Conservation (phyloP, 64 coral and sea anemone species). For the Dendrophyllia cribrosa region DNA sequence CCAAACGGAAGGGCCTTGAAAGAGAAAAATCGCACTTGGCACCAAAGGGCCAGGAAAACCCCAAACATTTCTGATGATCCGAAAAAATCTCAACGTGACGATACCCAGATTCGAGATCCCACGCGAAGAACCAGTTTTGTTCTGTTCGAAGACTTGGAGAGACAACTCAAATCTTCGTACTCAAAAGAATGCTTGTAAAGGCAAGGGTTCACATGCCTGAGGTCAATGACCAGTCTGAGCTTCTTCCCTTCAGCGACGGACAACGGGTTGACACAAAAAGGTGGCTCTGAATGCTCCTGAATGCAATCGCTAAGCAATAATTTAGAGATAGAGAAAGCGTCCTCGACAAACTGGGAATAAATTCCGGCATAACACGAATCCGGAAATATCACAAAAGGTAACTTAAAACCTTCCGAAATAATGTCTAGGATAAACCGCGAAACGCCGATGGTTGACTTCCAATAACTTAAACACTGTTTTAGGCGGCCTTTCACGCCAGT, state of each 20-base stretch:
- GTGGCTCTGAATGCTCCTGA: constrained; percentile 11
- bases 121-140: constrained; percentile 37
- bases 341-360: not conserved
- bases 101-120: constrained; percentile 34
- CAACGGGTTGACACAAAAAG: constrained; percentile 50
- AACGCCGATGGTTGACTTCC: not conserved
- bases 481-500: constrained; percentile 9
- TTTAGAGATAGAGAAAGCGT: not conserved
- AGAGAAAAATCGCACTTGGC: constrained; percentile 18
- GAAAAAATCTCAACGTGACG: constrained; percentile 40
- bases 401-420: not conserved
- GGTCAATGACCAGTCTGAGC: constrained; percentile 64
- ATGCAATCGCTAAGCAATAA: not conserved
- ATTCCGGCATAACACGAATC: not conserved
- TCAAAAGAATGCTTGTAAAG: constrained; percentile 32
- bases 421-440: not conserved
- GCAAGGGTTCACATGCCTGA: constrained; percentile 63
- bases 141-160: constrained; percentile 41
- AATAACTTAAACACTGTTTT: not conserved
- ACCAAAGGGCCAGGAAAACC: constrained; percentile 32
- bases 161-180: constrained; percentile 54
- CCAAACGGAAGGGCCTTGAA: constrained; percentile 58
- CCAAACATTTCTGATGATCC: constrained; percentile 43
- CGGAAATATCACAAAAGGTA: not conserved
- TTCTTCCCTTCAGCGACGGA: constrained; percentile 49